phyloP scores from a whole-genome alignment of 2,888 invertebrate genomes.

The Endomychus coccineus region DNA sequence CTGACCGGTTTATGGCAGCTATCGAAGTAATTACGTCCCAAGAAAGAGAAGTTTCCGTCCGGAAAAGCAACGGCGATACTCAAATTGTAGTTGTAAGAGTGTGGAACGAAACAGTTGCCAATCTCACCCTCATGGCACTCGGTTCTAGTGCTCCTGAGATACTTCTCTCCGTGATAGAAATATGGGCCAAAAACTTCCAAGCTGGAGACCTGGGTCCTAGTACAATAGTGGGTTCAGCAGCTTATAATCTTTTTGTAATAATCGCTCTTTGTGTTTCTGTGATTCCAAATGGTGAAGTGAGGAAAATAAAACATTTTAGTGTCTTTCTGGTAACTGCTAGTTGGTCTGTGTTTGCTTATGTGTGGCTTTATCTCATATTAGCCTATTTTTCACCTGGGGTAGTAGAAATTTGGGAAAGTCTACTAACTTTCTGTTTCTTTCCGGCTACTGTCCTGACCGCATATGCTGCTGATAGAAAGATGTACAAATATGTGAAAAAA shows the following conservation, averaged over 20 bases:
- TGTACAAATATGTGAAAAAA: conserved; percentile 83
- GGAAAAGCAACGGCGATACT: conserved; percentile 78
- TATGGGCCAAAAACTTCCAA: conserved; percentile 89
- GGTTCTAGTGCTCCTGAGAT: conserved; percentile 99
- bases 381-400: conserved; percentile 78
- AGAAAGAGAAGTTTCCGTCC: conserved; percentile 89
- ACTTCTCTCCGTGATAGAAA: conserved; percentile 93
- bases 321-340: conserved; percentile 97
- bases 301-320: conserved; percentile 91
- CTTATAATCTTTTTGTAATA: conserved; percentile 97
- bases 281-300: conserved; percentile 82
- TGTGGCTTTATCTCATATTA: conserved; percentile 95
- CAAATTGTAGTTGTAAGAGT: conserved; percentile 88
- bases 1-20: conserved; percentile 98
- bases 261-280: conserved; percentile 91
- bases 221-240: conserved; percentile 97
- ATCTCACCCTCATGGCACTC: conserved; percentile 96
- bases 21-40: conserved; percentile 96
- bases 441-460: conserved; percentile 94
- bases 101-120: conserved; percentile 99
- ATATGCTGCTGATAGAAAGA: conserved; percentile 87
- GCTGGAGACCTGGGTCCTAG: conserved; percentile 97
- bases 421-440: conserved; percentile 93
- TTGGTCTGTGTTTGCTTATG: conserved; percentile 97
- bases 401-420: conserved; percentile 96